Evolutionary conservation across 2,113 vertebrate genomes (phyloP).

Genomic region (Podilymbus podiceps): DNA sequence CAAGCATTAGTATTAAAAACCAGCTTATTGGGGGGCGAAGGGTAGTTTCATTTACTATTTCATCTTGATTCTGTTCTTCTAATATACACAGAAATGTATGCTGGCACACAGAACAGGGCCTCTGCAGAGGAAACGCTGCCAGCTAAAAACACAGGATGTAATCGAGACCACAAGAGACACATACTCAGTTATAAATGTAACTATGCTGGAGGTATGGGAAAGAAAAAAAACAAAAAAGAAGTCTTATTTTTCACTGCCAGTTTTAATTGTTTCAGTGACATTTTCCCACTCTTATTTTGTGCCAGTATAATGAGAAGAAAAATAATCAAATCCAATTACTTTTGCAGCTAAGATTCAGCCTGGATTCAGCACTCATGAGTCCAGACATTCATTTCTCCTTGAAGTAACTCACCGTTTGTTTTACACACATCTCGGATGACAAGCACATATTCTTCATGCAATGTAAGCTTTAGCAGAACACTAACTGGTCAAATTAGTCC

Average conservation of each 20-base stretch:
- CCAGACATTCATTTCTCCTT: neutral
- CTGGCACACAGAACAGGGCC: conserved; percentile 68
- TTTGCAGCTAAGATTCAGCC: conserved; percentile 5
- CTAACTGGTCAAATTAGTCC: neutral
- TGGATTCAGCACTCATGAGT: neutral
- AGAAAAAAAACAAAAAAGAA: neutral
- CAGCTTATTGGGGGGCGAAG: neutral
- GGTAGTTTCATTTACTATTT: conserved; percentile 42
- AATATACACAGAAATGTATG: conserved; percentile 51
- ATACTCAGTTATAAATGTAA: conserved; percentile 70
- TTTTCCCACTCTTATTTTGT: conserved; percentile 16
- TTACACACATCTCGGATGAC: neutral
- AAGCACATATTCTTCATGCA: neutral
- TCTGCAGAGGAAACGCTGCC: conserved; percentile 79
- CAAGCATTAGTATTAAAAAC: conserved; percentile 1
- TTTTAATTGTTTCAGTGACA: conserved; percentile 59
- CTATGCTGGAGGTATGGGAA: conserved; percentile 66
- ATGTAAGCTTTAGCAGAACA: neutral
- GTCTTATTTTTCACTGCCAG: conserved; percentile 41
- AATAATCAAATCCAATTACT: conserved; percentile 31
- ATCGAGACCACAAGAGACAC: conserved; percentile 79
- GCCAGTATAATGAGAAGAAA: conserved; percentile 19
- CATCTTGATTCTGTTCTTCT: conserved; percentile 51
- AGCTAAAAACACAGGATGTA: conserved; percentile 79
- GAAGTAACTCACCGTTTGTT: neutral